Conservation (phyloP, 1,140 invertebrate species). For the Drosophila arawakana region DNA sequence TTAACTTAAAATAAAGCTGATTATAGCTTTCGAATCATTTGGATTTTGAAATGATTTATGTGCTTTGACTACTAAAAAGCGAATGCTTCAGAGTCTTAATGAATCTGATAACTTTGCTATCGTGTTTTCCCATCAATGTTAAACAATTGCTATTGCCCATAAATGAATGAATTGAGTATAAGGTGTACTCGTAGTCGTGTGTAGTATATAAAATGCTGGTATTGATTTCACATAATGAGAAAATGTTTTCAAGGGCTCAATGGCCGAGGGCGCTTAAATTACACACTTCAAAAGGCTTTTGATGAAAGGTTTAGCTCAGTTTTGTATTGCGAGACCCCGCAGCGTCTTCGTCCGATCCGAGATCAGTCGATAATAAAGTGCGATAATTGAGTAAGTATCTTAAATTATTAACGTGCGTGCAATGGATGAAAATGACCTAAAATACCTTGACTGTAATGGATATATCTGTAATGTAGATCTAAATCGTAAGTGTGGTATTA, state of each 20-base stretch:
- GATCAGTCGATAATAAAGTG: constrained; percentile 30
- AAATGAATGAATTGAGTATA: constrained; percentile 33
- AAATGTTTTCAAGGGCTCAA: constrained; percentile 39
- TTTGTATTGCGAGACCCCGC: constrained; percentile 24
- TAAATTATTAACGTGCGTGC: constrained; percentile 28
- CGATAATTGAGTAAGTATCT: constrained; percentile 36
- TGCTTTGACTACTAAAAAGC: neutral
- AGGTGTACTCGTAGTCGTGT: constrained; percentile 3
- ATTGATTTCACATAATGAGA: constrained; percentile 70
- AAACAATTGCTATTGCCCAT: constrained; percentile 34
- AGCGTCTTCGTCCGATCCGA: constrained; percentile 26
- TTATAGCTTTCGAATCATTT: neutral
- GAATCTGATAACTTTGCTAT: constrained; percentile 26
- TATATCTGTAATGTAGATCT: neutral
- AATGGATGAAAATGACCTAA: neutral
- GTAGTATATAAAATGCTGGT: constrained; percentile 63
- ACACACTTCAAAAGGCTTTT: constrained; percentile 57
- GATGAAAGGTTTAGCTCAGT: constrained; percentile 48
- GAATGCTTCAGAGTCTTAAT: constrained; percentile 12
- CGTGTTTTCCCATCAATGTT: constrained; percentile 30
- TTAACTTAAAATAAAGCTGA: neutral
- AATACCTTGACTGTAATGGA: constrained; percentile 10
- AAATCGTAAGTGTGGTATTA: constrained; percentile 3
- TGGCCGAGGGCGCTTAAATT: constrained; percentile 35
- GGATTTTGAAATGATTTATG: neutral